Percentiles rank a stretch among this genome's conserved stretches.
Conservation (phyloP, 2,888 invertebrate species). For the Oligia latruncula region DNA sequence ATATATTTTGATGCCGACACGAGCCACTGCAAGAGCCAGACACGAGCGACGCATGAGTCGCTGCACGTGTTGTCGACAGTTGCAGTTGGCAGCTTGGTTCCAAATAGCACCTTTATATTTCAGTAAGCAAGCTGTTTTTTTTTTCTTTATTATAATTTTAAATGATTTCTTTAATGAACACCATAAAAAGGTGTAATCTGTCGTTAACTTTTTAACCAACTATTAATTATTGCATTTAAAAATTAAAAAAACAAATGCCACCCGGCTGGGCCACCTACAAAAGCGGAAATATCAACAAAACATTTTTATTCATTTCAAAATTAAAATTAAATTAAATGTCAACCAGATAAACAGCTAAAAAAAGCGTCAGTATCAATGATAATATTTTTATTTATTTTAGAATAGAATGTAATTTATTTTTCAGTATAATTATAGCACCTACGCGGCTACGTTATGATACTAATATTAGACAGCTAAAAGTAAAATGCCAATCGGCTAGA, state of each 20-base stretch:
- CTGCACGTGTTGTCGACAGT: too few relatives aligned
- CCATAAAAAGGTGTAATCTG: too few relatives aligned
- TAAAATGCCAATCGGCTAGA: slow-evolving; percentile 6
- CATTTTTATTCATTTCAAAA: background rate
- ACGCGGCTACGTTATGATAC: background rate
- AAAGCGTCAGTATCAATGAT: background rate
- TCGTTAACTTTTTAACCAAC: background rate
- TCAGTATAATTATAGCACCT: background rate
- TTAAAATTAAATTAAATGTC: background rate
- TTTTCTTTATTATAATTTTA: background rate
- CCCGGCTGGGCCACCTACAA: background rate
- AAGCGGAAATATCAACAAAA: background rate
- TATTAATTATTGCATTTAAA: background rate
- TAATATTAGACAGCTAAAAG: background rate
- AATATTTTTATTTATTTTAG: background rate
- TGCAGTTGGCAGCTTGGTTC: too few relatives aligned
- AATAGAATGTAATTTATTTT: background rate
- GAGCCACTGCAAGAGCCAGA: too few relatives aligned
- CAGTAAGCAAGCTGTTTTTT: background rate
- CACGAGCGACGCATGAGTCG: too few relatives aligned
- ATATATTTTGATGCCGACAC: too few relatives aligned
- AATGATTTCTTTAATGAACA: background rate
- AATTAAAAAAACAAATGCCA: background rate
- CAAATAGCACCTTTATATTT: too few relatives aligned
- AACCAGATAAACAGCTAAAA: background rate